phyloP scores from a whole-genome alignment of 2,113 vertebrate genomes.

The Gymnogyps californianus region DNA sequence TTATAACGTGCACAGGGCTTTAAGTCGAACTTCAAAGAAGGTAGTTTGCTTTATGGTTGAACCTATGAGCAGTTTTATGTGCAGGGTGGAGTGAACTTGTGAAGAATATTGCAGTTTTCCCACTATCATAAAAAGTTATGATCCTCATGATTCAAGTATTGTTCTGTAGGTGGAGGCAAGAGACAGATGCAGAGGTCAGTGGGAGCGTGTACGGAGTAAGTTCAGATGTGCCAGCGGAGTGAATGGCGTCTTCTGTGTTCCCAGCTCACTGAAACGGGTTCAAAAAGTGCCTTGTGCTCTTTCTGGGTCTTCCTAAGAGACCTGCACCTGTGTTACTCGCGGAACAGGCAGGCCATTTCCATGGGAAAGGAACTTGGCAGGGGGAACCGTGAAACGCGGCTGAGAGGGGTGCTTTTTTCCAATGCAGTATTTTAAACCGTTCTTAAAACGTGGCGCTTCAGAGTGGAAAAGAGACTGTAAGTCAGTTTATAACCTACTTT shows the following conservation, averaged over 20 bases:
- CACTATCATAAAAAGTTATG: slow-evolving; percentile 56
- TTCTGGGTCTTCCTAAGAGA: neutral
- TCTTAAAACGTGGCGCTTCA: slow-evolving; percentile 11
- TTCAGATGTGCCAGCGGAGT: neutral
- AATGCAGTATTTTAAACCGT: neutral
- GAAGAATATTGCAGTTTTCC: slow-evolving; percentile 46
- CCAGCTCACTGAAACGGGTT: neutral
- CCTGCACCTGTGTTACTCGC: neutral
- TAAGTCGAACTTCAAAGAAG: neutral
- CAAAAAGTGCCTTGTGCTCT: slow-evolving; percentile 39
- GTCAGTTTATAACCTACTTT: slow-evolving; percentile 31
- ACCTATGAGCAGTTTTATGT: slow-evolving; percentile 58
- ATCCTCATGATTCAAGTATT: neutral
- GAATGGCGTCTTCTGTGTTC: slow-evolving; percentile 10
- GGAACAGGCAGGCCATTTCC: slow-evolving; percentile 25
- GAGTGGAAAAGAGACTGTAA: neutral
- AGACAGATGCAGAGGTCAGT: neutral
- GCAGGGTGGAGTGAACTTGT: slow-evolving; percentile 20
- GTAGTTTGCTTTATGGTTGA: slow-evolving; percentile 14
- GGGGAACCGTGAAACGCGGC: neutral
- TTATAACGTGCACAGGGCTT: neutral
- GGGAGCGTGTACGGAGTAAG: neutral
- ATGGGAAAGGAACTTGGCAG: slow-evolving; percentile 61
- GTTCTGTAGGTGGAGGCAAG: slow-evolving; percentile 2
- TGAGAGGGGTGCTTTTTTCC: neutral